These are phyloP conservation scores for Drosophila pallidifrons DNA, from an alignment of 1,140 invertebrate genomes.

Conservation along the genomic window DNA sequence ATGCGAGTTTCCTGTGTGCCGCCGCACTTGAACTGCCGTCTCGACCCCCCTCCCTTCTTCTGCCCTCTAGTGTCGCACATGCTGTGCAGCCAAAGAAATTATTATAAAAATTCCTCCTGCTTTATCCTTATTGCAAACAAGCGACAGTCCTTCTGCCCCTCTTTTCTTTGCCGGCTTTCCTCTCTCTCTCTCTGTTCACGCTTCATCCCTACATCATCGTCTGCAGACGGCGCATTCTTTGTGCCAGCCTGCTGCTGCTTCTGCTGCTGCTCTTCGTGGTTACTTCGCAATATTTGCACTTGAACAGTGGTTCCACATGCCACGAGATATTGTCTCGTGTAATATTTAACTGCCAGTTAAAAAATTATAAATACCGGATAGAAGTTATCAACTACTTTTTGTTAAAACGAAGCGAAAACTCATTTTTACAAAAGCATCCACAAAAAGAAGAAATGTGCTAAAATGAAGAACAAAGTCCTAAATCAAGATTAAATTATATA, in stretches of 20 bases:
- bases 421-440: too few species aligned
- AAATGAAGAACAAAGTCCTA: too few species aligned
- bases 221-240: constrained; percentile 32
- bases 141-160: constrained; percentile 19
- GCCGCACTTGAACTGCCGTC: constrained; percentile 60
- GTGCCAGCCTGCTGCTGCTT: neutral
- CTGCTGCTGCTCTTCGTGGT: neutral
- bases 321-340: neutral
- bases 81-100: constrained; percentile 51
- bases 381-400: too few species aligned
- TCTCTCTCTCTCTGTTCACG: constrained; percentile 2
- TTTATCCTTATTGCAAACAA: constrained; percentile 59
- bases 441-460: too few species aligned
- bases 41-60: neutral
- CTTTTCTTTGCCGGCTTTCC: neutral
- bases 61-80: constrained; percentile 35
- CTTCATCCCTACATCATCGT: constrained; percentile 1
- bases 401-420: too few species aligned
- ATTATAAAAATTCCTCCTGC: constrained; percentile 58
- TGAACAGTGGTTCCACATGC: constrained; percentile 24
- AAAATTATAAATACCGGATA: too few species aligned
- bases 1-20: constrained; percentile 62
- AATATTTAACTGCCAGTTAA: neutral
- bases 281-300: neutral
- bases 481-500: too few species aligned